Evolutionary conservation across 2,113 vertebrate genomes (phyloP), one percentile per base, ranked within the genome.

Genomic region (Sander vitreus): DNA sequence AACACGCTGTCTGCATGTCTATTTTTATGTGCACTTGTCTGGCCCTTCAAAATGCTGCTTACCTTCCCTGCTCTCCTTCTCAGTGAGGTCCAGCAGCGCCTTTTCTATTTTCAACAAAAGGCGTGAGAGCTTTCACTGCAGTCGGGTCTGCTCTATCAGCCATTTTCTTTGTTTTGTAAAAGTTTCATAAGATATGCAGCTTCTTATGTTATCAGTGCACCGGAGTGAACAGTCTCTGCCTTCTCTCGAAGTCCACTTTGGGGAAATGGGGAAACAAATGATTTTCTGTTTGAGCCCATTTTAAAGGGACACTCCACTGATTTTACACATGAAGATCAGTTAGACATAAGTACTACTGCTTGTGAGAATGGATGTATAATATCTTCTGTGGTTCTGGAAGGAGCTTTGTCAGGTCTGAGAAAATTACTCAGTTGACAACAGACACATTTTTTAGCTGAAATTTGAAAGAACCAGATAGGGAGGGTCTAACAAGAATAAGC

Each of bases 21-120:
- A 85, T 91, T 88, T 88, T 81, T 91, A 76, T 10, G 12, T 72
- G 4, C 62, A 19, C 83, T 83, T 66, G 48, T 83, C 62, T 6
- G 55, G 53, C 33, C 57, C 27, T 57, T 18, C 23, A 70, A 53
- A 77, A 58, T 19, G 75, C 74, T 62, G 19, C 91, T 78, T 80
- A 91, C 85, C 91, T 89, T 88, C 70, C 3, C 18, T 39, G 71
- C 88, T 83, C 47, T 91, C 65, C 54, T 45, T 70, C 70, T 86
- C 48, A 1, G 88, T 84, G 2, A 83, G 78, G 14, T 90, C 73
- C 84, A 91, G 78, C 85, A 90, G 73, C 80, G 74, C 60, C 60
- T 79, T 77, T 89, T 51, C 87, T 88, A 11, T 45, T 76, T 82
- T 76, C 39, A 6, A 78, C 73, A 69, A 91, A 90, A 71, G 5